phyloP scores from a whole-genome alignment of 1,140 invertebrate species.

The Heliconius eleuchia region DNA sequence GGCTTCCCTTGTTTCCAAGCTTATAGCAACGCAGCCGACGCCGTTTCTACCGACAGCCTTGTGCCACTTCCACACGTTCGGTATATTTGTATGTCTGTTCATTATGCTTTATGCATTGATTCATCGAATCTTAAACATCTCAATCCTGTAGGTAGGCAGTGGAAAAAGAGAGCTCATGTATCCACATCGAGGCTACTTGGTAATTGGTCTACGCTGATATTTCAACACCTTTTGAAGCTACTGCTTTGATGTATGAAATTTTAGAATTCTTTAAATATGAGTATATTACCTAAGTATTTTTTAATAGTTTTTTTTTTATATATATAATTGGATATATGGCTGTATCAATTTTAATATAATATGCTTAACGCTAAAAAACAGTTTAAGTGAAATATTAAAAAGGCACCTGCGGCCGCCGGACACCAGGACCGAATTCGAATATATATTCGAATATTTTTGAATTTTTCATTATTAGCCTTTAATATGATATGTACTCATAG shows the following conservation, averaged over 20 bases:
- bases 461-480: too few species aligned
- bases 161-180: slow-evolving; percentile 42
- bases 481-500: too few species aligned
- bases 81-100: slow-evolving; percentile 59
- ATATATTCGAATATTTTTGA: too few species aligned
- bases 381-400: too few species aligned
- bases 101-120: slow-evolving; percentile 59
- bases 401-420: too few species aligned
- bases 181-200: slow-evolving; percentile 42
- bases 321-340: too few species aligned
- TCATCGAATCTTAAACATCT: slow-evolving; percentile 47
- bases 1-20: slow-evolving; percentile 62
- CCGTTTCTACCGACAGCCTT: slow-evolving; percentile 72
- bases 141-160: slow-evolving; percentile 40
- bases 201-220: slow-evolving; percentile 30
- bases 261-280: not conserved
- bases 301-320: not conserved
- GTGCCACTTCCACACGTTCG: slow-evolving; percentile 65
- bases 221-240: not conserved
- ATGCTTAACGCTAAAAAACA: not conserved
- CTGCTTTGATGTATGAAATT: not conserved
- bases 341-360: not conserved
- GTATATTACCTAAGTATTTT: not conserved
- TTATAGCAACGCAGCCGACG: slow-evolving; percentile 37
- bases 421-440: not conserved